phyloP scores from a whole-genome alignment of 2,888 invertebrate genomes.

The Idaea straminata region DNA sequence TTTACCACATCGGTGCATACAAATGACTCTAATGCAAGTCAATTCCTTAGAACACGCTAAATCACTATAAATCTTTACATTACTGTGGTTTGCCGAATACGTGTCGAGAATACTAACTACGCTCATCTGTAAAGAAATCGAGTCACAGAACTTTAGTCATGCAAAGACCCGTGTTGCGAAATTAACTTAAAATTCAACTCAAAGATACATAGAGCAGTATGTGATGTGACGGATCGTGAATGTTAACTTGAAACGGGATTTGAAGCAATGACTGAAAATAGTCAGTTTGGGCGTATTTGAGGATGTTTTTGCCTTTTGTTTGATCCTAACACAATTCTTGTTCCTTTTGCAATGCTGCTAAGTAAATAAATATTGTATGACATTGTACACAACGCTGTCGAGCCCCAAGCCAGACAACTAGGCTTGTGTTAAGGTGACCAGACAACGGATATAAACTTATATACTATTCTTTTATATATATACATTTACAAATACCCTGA shows the following conservation, averaged over 20 bases:
- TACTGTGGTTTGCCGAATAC: not conserved
- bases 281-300: not conserved
- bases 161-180: slow-evolving; percentile 21
- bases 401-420: too few species aligned
- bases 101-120: not conserved
- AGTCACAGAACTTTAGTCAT: slow-evolving; percentile 1
- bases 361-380: too few species aligned
- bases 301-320: not conserved
- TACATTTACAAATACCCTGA: too few species aligned
- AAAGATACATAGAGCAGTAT: slow-evolving; percentile 26
- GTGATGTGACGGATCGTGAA: slow-evolving; percentile 1
- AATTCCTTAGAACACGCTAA: not conserved
- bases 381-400: too few species aligned
- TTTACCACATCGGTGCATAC: not conserved
- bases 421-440: too few species aligned
- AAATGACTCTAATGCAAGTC: not conserved
- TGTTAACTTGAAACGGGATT: not conserved
- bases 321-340: not conserved
- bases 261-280: not conserved
- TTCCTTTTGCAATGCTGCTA: not conserved
- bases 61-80: not conserved
- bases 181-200: slow-evolving; percentile 33
- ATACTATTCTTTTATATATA: too few species aligned
- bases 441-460: too few species aligned
- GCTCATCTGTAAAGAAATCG: not conserved